phyloP scores from a whole-genome alignment of 2,888 invertebrate species.

The Andrena chrysosceles region DNA sequence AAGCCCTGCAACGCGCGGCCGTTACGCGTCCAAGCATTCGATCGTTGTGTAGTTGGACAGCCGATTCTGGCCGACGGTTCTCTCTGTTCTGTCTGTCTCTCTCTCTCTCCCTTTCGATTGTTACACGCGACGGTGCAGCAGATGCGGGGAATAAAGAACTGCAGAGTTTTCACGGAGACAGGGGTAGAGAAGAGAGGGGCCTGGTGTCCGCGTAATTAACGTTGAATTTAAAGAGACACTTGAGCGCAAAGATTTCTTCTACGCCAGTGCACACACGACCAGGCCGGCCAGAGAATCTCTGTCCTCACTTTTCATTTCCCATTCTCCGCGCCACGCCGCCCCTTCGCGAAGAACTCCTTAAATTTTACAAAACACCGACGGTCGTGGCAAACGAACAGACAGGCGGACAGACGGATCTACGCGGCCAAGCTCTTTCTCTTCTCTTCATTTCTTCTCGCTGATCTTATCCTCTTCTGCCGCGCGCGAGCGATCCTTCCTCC shows the following conservation, averaged over 20 bases:
- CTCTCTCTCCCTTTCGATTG: background rate
- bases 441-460: conserved; percentile 30
- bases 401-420: conserved; percentile 48
- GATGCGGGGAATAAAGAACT: conserved; percentile 16
- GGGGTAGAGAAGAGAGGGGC: background rate
- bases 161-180: conserved; percentile 14
- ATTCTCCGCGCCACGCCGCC: conserved; percentile 34
- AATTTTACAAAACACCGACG: conserved; percentile 70
- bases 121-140: conserved; percentile 6
- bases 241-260: conserved; percentile 30
- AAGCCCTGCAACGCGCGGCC: no score
- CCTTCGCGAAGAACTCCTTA: conserved; percentile 62
- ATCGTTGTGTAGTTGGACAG: background rate
- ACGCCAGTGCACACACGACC: conserved; percentile 19
- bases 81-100: no score
- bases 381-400: conserved; percentile 41
- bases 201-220: conserved; percentile 46
- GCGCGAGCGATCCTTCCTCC: background rate
- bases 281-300: conserved; percentile 40
- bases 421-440: conserved; percentile 42
- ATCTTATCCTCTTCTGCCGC: conserved; percentile 9
- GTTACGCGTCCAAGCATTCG: background rate
- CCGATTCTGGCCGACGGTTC: background rate
- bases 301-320: conserved; percentile 62
- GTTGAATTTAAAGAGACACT: conserved; percentile 50